phyloP scores from a whole-genome alignment of 2,113 vertebrate species.

The Bettongia penicillata region DNA sequence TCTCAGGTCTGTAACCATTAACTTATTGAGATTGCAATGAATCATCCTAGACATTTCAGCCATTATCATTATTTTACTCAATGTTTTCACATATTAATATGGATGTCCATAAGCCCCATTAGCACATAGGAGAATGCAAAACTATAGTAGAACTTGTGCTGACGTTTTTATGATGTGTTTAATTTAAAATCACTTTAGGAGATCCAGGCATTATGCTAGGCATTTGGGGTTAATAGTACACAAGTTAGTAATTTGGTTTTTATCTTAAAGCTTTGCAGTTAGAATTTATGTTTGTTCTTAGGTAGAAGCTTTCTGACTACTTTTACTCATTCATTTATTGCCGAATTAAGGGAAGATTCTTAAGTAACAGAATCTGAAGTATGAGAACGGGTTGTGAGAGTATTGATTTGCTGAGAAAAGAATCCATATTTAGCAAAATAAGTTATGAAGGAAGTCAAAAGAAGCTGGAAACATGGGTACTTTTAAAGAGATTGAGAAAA shows the following conservation, averaged over 20 bases:
- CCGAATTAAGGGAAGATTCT: neutral
- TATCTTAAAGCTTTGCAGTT: neutral
- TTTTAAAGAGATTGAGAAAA: neutral
- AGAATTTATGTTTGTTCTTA: neutral
- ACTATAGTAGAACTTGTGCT: neutral
- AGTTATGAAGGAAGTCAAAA: neutral
- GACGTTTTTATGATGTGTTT: neutral
- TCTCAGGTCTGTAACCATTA: constrained; percentile 88
- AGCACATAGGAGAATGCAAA: neutral
- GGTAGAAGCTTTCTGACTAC: neutral
- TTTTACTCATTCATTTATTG: neutral
- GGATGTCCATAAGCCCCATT: neutral
- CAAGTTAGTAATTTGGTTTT: neutral
- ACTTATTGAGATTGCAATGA: no score
- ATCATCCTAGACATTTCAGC: neutral
- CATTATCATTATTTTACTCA: neutral
- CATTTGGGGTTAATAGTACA: no score
- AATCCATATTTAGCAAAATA: neutral
- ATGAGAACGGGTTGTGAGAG: neutral
- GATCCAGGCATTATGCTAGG: neutral
- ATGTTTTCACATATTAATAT: neutral
- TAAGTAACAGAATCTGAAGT: neutral
- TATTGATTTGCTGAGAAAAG: neutral
- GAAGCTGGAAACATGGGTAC: neutral
- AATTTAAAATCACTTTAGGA: neutral